Conservation (phyloP, 2,797 vertebrate genomes). For the Acipenser transmontanus region DNA sequence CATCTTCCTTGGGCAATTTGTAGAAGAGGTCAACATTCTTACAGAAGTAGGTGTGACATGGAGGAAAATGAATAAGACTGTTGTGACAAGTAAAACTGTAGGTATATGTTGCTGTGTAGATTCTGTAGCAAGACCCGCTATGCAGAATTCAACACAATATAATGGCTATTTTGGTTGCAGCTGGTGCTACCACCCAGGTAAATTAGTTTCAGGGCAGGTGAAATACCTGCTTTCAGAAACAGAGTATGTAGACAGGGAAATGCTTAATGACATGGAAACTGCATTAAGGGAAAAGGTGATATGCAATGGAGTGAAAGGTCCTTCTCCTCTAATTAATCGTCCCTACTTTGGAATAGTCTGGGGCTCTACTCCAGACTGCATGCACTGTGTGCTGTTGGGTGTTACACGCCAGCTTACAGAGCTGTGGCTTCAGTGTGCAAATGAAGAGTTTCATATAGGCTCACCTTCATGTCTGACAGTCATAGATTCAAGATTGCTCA, state of each 20-base stretch:
- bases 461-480: background rate
- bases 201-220: constrained; percentile 2
- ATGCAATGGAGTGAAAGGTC: constrained; percentile 14
- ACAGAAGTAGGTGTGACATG: background rate
- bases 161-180: too few relatives aligned
- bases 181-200: too few relatives aligned
- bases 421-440: background rate
- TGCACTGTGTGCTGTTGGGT: constrained; percentile 19
- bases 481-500: background rate
- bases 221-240: constrained; percentile 3
- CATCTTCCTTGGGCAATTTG: constrained; percentile 6
- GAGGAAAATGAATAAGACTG: background rate
- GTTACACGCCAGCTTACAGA: constrained; percentile 11
- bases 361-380: constrained; percentile 17
- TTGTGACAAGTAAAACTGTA: too few relatives aligned
- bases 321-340: constrained; percentile 16
- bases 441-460: constrained; percentile 3
- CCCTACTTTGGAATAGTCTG: constrained; percentile 16
- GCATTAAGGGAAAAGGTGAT: constrained; percentile 7
- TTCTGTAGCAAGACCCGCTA: too few relatives aligned
- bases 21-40: constrained; percentile 6
- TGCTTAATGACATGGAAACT: constrained; percentile 5
- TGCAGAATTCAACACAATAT: too few relatives aligned
- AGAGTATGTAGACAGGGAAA: constrained; percentile 4
- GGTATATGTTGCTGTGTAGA: too few relatives aligned